phyloP scores from a whole-genome alignment of 2,113 vertebrate species.

The Pholis gunnellus region DNA sequence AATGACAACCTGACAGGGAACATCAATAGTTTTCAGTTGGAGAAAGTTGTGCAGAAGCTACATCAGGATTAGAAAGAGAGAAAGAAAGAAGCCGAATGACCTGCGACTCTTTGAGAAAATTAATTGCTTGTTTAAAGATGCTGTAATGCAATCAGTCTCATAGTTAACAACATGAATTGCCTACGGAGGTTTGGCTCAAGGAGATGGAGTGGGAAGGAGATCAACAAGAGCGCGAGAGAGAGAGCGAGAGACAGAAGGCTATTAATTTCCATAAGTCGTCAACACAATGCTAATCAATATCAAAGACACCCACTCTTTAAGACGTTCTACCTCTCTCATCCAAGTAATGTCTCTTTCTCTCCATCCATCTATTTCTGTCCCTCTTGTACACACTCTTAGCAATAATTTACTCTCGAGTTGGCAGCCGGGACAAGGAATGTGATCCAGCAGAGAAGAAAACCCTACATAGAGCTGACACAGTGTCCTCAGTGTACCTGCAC shows the following conservation, averaged over 20 bases:
- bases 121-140: conserved; percentile 66
- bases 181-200: conserved; percentile 40
- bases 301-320: conserved; percentile 45
- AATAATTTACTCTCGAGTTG: conserved; percentile 73
- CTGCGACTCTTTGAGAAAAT: conserved; percentile 58
- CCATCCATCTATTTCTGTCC: conserved; percentile 8
- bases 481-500: conserved; percentile 43
- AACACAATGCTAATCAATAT: conserved; percentile 64
- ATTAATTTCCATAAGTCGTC: conserved; percentile 51
- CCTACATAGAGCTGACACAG: conserved; percentile 41
- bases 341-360: neutral
- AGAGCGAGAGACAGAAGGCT: conserved; percentile 32
- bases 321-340: conserved; percentile 25
- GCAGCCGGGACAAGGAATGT: conserved; percentile 64
- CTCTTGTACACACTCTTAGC: conserved; percentile 13
- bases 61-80: conserved; percentile 30
- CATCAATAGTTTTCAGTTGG: conserved; percentile 59
- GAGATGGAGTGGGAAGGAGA: conserved; percentile 54
- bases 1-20: conserved; percentile 39
- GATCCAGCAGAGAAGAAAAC: conserved; percentile 45
- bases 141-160: conserved; percentile 62
- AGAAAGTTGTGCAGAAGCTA: conserved; percentile 43
- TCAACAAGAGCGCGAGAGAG: conserved; percentile 44
- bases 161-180: conserved; percentile 46
- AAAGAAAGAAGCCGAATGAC: conserved; percentile 39